phyloP scores from a whole-genome alignment of 2,797 vertebrate genomes.

The Tragopan temminckii region DNA sequence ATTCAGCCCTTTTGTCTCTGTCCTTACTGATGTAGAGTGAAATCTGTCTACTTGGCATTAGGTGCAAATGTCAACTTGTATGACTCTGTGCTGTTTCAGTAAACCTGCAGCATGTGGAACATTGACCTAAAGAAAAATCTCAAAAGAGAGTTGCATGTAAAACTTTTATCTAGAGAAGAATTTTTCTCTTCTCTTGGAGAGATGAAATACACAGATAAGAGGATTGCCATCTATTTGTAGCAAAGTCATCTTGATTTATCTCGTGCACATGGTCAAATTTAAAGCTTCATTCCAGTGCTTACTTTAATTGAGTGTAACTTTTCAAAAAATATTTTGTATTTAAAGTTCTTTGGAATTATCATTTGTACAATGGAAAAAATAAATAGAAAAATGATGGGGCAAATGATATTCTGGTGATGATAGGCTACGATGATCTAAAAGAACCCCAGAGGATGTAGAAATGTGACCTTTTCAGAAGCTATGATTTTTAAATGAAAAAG shows the following conservation, averaged over 20 bases:
- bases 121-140: background rate
- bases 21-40: background rate
- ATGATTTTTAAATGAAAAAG: background rate
- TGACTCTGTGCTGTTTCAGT: background rate
- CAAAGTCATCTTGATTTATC: background rate
- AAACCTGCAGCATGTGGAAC: background rate
- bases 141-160: fast-evolving
- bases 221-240: background rate
- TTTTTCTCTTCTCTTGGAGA: background rate
- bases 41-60: background rate
- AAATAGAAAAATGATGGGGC: background rate
- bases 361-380: background rate
- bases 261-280: background rate
- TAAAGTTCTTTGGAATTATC: background rate
- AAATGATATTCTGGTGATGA: background rate
- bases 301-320: background rate
- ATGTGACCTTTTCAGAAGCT: background rate
- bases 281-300: background rate
- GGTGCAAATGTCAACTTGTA: fast-evolving
- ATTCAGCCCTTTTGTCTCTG: background rate
- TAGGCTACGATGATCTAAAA: background rate
- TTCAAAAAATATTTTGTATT: background rate
- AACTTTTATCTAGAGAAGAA: background rate
- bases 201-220: background rate
- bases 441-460: background rate